Evolutionary conservation across 2,888 invertebrate genomes (phyloP).

Genomic region (Eupeodes luniger): DNA sequence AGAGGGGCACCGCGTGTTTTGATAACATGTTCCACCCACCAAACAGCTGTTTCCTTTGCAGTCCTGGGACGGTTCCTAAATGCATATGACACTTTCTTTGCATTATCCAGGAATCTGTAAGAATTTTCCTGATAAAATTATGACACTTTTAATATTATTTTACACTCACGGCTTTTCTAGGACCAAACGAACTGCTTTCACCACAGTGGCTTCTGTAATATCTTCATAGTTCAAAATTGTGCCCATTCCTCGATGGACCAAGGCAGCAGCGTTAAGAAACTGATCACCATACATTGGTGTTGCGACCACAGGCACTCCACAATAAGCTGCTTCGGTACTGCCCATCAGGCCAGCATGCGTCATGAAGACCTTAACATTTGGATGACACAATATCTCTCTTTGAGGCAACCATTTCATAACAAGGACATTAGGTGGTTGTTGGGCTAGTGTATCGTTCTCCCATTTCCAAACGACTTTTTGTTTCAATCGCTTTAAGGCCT

Average conservation of each 20-base stretch:
- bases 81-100: constrained; percentile 84
- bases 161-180: constrained; percentile 84
- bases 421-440: constrained; percentile 87
- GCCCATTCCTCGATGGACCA: constrained; percentile 86
- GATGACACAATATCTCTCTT: constrained; percentile 89
- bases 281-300: constrained; percentile 90
- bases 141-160: neutral
- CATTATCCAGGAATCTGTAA: constrained; percentile 81
- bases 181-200: constrained; percentile 84
- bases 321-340: constrained; percentile 87
- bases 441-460: constrained; percentile 87
- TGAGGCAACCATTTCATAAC: constrained; percentile 90
- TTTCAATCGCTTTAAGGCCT: constrained; percentile 85
- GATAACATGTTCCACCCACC: constrained; percentile 89
- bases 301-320: constrained; percentile 87
- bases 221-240: constrained; percentile 85
- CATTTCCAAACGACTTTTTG: constrained; percentile 90
- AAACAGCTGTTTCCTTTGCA: constrained; percentile 86
- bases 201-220: constrained; percentile 85
- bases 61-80: constrained; percentile 86
- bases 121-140: neutral
- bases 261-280: constrained; percentile 86
- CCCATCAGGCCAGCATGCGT: constrained; percentile 91
- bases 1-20: constrained; percentile 86
- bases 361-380: constrained; percentile 88